Base-by-base conservation (phyloP, 1,140 invertebrate genomes). In the Musca domestica region DNA sequence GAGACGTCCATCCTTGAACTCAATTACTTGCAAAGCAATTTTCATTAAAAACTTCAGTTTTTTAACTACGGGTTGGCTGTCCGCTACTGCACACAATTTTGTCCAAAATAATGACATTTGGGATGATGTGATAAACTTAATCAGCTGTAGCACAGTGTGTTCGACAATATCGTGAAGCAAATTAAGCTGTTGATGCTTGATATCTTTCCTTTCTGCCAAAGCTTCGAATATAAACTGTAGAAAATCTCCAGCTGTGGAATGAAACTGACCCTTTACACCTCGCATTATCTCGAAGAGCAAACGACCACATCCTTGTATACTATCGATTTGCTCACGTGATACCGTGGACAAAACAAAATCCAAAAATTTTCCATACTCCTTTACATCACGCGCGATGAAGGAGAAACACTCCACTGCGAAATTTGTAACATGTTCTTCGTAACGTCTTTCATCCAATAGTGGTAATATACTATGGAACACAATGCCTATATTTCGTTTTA, bases 321-420 rank as follows among this genome's bases (percentile, higher is more conserved):
- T 87, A 85, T 91, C 79, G 78, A 91, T 85, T 72, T 87, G 84
- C 78, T 88, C 86, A 46, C 86, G 83, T 69, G 89, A 77, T 9
- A 95, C 81, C 30, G 87, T 86, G 73, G 86, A 83, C 4, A 96
- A 83, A 7, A 96, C 81, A 22, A 91, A 83, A 56, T 86, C 82
- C 23, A 96, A 83, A 79, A 96, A 91, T 19, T 87, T 86, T 9
- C 89, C 85, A 72, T 91, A 92, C 72, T 96, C 91, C 72, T 87
- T 89, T 46, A 95, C 89, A 87, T 96, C 96, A 70, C 95, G 84
- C 7, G 94, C 91, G 1, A 97, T 89, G 85, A 95, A 96, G 14
- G 94, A 90, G 85, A 98, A 96, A 84, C 93, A 93, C 83, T 97
- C 94, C 1, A 93, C 92, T n/a, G 94, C 94, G 87, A 97, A 97